Conservation (phyloP, 1,140 invertebrate genomes). For the Drosophila rhopaloa region DNA sequence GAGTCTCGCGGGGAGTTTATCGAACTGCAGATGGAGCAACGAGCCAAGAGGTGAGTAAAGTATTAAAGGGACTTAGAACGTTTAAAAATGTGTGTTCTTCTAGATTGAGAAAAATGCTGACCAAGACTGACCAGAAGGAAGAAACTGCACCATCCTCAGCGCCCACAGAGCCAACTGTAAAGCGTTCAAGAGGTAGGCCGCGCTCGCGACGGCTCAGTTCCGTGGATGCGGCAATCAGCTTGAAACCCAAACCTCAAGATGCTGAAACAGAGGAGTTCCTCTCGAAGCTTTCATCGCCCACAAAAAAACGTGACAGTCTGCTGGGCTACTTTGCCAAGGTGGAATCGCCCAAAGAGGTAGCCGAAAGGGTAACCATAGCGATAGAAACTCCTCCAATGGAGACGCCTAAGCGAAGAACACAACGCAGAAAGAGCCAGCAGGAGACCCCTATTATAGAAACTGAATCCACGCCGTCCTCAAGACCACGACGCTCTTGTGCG, state of each 20-base stretch:
- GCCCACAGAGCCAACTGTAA: slow-evolving; percentile 23
- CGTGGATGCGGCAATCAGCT: slow-evolving; percentile 10
- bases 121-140: slow-evolving; percentile 41
- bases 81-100: not conserved
- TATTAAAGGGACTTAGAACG: too few relatives aligned
- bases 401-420: slow-evolving; percentile 57
- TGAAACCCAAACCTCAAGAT: slow-evolving; percentile 7
- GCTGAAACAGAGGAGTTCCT: slow-evolving; percentile 68
- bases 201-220: slow-evolving; percentile 41
- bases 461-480: slow-evolving; percentile 47
- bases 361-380: slow-evolving; percentile 3
- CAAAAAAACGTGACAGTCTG: slow-evolving; percentile 86
- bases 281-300: slow-evolving; percentile 85
- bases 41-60: slow-evolving; percentile 85
- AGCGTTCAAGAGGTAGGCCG: slow-evolving; percentile 50
- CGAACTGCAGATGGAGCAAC: slow-evolving; percentile 86
- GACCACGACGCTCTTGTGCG: slow-evolving; percentile 75
- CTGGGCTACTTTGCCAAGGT: slow-evolving; percentile 86
- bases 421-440: slow-evolving; percentile 16
- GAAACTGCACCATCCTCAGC: slow-evolving; percentile 14
- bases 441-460: slow-evolving; percentile 8
- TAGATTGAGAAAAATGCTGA: slow-evolving; percentile 79
- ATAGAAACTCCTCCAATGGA: slow-evolving; percentile 34
- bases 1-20: slow-evolving; percentile 86
- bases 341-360: slow-evolving; percentile 55